phyloP scores from a whole-genome alignment of 2,113 vertebrate species.

The Chaenocephalus aceratus region DNA sequence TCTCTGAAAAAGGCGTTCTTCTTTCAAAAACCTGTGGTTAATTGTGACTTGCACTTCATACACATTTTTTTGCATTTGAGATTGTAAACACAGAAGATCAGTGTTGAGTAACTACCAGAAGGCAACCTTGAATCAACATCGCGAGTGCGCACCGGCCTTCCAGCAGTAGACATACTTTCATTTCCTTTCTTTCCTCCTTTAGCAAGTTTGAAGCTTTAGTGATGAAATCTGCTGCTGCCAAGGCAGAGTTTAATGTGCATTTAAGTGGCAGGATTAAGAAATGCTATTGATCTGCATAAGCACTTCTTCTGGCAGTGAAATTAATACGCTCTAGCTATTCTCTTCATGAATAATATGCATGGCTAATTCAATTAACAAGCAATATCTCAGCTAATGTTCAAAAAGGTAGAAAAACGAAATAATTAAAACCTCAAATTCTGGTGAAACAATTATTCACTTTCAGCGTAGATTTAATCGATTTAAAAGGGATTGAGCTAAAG shows the following conservation, averaged over 20 bases:
- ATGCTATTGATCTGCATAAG: constrained; percentile 47
- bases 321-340: constrained; percentile 41
- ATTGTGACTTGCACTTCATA: constrained; percentile 1
- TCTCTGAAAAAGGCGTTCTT: not conserved
- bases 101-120: not conserved
- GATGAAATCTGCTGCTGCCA: constrained; percentile 35
- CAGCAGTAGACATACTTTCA: not conserved
- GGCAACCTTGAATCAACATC: not conserved
- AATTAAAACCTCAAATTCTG: constrained; percentile 41
- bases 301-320: constrained; percentile 18
- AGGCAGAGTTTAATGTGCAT: constrained; percentile 26
- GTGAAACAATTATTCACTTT: constrained; percentile 54
- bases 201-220: constrained; percentile 2
- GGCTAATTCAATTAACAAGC: constrained; percentile 60
- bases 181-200: not conserved
- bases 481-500: constrained; percentile 44
- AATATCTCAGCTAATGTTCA: constrained; percentile 37
- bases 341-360: constrained; percentile 40
- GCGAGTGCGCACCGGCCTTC: not conserved
- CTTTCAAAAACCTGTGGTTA: constrained; percentile 5
- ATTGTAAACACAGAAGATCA: constrained; percentile 23
- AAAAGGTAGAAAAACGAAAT: constrained; percentile 3
- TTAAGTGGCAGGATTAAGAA: constrained; percentile 22
- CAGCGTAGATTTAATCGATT: constrained; percentile 50
- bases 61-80: constrained; percentile 4